Evolutionary conservation across 2,113 vertebrate genomes (phyloP), one percentile per base, ranked within the genome.

Genomic region (Barnardius zonarius): DNA sequence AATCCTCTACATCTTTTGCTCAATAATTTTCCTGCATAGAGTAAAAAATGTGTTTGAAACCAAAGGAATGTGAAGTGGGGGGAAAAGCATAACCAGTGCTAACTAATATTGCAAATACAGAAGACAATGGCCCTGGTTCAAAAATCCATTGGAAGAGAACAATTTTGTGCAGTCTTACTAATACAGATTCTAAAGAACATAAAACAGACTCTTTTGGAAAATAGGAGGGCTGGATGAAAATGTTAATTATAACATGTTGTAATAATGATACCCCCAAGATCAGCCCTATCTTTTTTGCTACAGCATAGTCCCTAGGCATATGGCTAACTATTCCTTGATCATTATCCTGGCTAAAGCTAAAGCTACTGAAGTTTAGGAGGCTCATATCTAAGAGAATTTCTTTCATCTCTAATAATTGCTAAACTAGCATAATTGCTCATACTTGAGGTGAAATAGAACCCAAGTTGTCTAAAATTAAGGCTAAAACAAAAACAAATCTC

Each of bases 331-430:
- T 92, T 97, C 86, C 97, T 96, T 98, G 95, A 97, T 98, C 98
- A 97, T 97, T 98, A 97, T 95, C 95, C 94, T 87, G 74, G 89
- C 93, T 96, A 94, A 97, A 97, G 97, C 96, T 92, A 92, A 95
- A 97, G 96, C 98, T 96, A 96, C 96, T 98, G 96, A 98, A 98
- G 95, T 98, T 97, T 93, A 96, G 94, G 96, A 96, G 96, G 93
- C 94, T 94, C 83, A 51, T 92, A 96, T 97, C 94, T 97, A 97
- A 95, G 96, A 93, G 94, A 95, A 96, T 97, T 97, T 97, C 97
- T 98, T 98, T 98, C 97, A 98, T 98, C 97, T 98, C 97, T 97
- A 98, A 98, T 98, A 98, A 98, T 97, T 97, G 97, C 98, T 98
- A 98, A 98, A 97, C 96, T 98, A 97, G 97, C 97, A 98, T 98